Evolutionary conservation across 64 coral and sea anemone species (phyloP), one percentile per base, ranked within the genome.

Genomic region (Anthopleura sola): DNA sequence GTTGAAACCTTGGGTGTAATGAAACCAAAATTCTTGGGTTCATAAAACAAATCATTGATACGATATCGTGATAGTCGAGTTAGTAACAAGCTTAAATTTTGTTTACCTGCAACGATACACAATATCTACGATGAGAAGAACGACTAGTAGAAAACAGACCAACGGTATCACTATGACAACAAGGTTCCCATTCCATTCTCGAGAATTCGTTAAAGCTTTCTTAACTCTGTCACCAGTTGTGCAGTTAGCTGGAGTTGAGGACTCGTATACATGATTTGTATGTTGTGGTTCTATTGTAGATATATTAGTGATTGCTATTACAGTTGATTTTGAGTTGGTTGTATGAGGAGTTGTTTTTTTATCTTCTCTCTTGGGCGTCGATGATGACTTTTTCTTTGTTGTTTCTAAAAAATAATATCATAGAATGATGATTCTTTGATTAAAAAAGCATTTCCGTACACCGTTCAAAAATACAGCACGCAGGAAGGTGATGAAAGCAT

Each of bases 141-240:
- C 7, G 13, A 77, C 75, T 11, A 77, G 2, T 34, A 77, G 6
- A 77, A 77, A 19, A 33, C n/a, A 77, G 75, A 33, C 75, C 75
- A 77, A 6, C 31, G 75, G 75, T 77, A 77, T 77, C 75, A 77
- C 74, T 77, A 77, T 77, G 74, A 34, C 32, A 77, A 77, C 23
- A 62, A 26, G 20, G 4, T 62, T 62, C 3, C 58, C 21, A 23
- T 62, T 62, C 58, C 21, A 23, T 62, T 26, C 7, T 3, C 4
- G 4, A 21, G 58, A 62, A 62, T 62, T 62, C 24, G 24, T 24
- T 24, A 24, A 62, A 62, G 58, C 20, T 62, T n/a, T 10, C 23
- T 62, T 26, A n/a, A 24, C 21, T 6, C 24, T 62, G 23, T 62
- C 24, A 62, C 20, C 58, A n/a, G 58, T 21, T 7, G 58, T 62